Evolutionary conservation across 2,113 vertebrate species (phyloP), one percentile per base, ranked within the genome.

Genomic region (Syngnathus typhle): DNA sequence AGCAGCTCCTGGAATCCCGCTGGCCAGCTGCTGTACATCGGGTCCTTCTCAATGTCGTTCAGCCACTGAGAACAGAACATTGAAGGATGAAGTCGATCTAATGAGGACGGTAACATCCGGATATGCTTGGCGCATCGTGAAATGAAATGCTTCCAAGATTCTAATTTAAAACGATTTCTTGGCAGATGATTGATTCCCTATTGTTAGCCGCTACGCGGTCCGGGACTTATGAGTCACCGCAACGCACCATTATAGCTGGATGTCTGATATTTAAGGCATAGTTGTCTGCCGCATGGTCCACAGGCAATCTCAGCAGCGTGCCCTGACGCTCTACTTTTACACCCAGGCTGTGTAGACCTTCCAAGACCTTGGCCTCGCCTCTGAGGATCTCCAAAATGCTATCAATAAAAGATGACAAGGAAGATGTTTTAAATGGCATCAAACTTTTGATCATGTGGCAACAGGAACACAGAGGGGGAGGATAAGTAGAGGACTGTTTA

Each of bases 21-120:
- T 70, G 96, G 91, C 97, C 97, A 99, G 13, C 82, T 86, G 23
- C 79, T 81, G 72, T 98, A 99, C 55, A 88, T 86, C 6, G 75
- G 72, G 84, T 98, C 97, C 66, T 86, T 93, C 89, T 99, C 97
- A 77, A 99, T 92, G 75, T 98, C 91, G 86, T 98, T 99, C 65
- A 95, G 67, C 97, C 97, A 99, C 96, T 99, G 66, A 2, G 79
- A 76, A 54, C 4, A 47, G 1, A 72, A 5, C 27, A 32, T 32
- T 32, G 21, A 55, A 56, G 54, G 54, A 55, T 27, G 54, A 27
- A 7, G 23, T 56, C 27, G 27, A 32, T 56, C 15, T 56, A 32
- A 56, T 56, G 23, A 5, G 12, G 23, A 15, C 32, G 54, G 23
- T 56, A 7, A 56, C 32, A 56, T 56, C 16, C 13, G 23, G 54